Percentiles rank a stretch among this genome's conserved stretches.
Conservation (phyloP, 2,888 invertebrate species). For the Carterocephalus palaemon region DNA sequence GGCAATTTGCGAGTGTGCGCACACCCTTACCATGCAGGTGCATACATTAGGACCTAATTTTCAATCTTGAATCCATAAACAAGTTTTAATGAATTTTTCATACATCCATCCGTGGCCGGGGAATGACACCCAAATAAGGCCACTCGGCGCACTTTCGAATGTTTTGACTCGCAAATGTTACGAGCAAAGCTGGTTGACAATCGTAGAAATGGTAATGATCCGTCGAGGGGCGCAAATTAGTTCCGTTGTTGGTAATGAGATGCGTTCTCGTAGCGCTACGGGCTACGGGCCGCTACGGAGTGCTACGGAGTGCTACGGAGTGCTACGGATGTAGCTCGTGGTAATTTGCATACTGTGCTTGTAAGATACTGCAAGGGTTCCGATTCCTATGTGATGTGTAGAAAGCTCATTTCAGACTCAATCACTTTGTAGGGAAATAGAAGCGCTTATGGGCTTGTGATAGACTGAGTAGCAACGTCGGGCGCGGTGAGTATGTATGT, state of each 20-base stretch:
- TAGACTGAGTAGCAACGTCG: too few relatives aligned
- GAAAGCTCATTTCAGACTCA: too few relatives aligned
- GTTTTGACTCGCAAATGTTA: slow-evolving; percentile 21
- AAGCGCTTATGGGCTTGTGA: too few relatives aligned
- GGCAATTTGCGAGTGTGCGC: slow-evolving; percentile 55
- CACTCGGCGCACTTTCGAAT: slow-evolving; percentile 15
- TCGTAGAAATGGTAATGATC: slow-evolving; percentile 11
- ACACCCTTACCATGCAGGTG: slow-evolving; percentile 49
- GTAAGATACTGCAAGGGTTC: too few relatives aligned
- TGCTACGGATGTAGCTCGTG: too few relatives aligned
- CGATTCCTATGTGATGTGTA: too few relatives aligned
- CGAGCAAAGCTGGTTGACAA: slow-evolving; percentile 12
- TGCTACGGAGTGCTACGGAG: too few relatives aligned
- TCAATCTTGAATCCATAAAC: slow-evolving; percentile 42
- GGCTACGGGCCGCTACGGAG: slow-evolving; percentile 6
- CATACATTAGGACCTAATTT: slow-evolving; percentile 64
- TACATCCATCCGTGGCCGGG: slow-evolving; percentile 27
- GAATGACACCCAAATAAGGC: slow-evolving; percentile 24
- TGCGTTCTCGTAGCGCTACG: slow-evolving; percentile 10
- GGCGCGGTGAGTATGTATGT: too few relatives aligned
- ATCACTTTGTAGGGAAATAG: too few relatives aligned
- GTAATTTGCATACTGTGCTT: too few relatives aligned
- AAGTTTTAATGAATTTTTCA: slow-evolving; percentile 53
- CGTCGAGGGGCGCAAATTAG: slow-evolving; percentile 5
- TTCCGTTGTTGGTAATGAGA: slow-evolving; percentile 1